phyloP scores from a whole-genome alignment of 2,113 vertebrate species.

The Hydropotes inermis region DNA sequence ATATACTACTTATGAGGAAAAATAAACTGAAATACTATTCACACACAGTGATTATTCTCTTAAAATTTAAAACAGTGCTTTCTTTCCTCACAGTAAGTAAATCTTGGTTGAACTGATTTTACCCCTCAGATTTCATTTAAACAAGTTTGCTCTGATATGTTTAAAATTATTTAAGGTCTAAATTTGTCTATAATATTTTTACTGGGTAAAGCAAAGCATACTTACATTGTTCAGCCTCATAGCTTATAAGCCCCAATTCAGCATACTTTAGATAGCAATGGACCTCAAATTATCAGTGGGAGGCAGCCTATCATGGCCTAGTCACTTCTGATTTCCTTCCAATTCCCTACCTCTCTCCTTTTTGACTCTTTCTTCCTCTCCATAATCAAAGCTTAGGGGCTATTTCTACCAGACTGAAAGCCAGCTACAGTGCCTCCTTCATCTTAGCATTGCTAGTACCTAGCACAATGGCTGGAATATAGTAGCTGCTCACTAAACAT shows the following conservation, averaged over 20 bases:
- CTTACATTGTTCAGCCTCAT: background rate
- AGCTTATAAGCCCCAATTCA: background rate
- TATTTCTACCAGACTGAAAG: background rate
- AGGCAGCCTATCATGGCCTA: background rate
- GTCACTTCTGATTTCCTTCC: background rate
- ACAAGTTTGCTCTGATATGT: background rate
- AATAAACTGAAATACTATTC: background rate
- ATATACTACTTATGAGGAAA: background rate
- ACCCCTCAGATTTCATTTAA: background rate
- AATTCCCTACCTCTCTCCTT: background rate
- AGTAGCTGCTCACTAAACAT: background rate
- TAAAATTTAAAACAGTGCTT: background rate
- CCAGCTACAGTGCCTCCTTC: background rate
- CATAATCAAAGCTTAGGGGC: background rate
- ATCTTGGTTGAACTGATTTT: background rate
- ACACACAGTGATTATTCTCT: background rate
- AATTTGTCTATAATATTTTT: background rate
- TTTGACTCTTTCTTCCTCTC: background rate
- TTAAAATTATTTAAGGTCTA: slow-evolving; percentile 10
- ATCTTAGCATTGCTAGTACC: background rate
- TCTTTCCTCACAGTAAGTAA: background rate
- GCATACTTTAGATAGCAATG: background rate
- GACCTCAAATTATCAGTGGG: background rate
- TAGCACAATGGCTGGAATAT: background rate
- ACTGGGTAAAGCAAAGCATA: background rate